Evolutionary conservation across 2,888 invertebrate species (phyloP), one percentile per base, ranked within the genome.

Genomic region (Drosophila buzzatii): DNA sequence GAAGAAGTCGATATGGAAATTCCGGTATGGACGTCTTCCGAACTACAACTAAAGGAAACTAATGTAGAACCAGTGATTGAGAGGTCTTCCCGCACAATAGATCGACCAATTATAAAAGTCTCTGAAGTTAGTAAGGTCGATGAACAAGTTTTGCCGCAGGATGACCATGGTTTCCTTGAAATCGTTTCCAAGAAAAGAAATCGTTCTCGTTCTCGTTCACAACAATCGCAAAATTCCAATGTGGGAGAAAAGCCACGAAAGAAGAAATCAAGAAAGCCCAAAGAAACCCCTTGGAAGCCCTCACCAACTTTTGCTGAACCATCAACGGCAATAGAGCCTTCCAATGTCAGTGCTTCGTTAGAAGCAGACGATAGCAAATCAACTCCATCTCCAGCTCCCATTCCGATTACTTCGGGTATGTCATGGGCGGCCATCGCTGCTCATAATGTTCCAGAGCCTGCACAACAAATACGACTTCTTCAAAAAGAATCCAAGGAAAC

Each of bases 151-250:
- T 51, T 66, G 49, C 59, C 63, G 4, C 66, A 72, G 9, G 94
- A 93, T 71, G 85, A 92, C 16, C 93, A 94, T 77, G 94, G 94
- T 55, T 94, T 94, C 79, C 92, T 94, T 68, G 94, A 94, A 87
- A 93, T 92, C 60, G 84, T 94, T 9, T 93, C 93, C 23, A 93
- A 93, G 80, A 93, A 92, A 93, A 94, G 91, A 51, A 81, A 83
- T 51, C 93, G 95, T 63, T 95, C 95, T 2, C 93, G 94, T 56
- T 95, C 95, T 16, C 94, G 94, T 68, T 93, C 93, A 51, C 92
- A 93, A 52, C 90, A 91, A 33, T 84, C 91, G 76, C 92, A 93
- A 79, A 47, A 69, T 66, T 68, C 79, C 9, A 66, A 65, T 58
- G 60, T 73, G 53, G 70, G 92, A 2, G 94, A 94, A 81, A 94